Evolutionary conservation across 2,797 vertebrate species (phyloP).

Genomic region (Chromis chromis): DNA sequence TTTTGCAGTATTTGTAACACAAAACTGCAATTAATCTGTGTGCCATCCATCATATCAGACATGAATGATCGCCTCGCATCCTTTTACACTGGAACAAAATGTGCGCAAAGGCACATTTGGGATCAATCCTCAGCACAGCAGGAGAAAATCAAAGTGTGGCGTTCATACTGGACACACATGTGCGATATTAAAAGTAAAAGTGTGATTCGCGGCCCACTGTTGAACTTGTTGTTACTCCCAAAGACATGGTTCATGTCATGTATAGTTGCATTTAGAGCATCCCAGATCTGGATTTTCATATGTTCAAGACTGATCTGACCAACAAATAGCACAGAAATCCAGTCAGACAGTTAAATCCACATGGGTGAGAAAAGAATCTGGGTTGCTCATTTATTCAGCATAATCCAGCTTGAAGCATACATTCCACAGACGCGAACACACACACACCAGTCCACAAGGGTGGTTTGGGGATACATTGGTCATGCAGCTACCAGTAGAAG

Average conservation of each 20-base stretch:
- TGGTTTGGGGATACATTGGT: slow-evolving; percentile 45
- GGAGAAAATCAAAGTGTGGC: too few species aligned
- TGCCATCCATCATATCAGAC: background rate
- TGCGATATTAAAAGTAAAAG: too few species aligned
- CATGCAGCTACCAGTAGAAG: slow-evolving; percentile 46
- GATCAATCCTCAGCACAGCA: too few species aligned
- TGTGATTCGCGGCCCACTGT: background rate
- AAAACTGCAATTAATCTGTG: background rate
- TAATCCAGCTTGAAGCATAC: slow-evolving; percentile 32
- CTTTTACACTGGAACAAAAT: background rate
- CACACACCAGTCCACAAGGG: background rate
- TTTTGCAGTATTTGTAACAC: background rate
- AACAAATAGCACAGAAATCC: slow-evolving; percentile 6
- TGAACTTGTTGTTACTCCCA: background rate
- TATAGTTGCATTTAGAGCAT: too few species aligned
- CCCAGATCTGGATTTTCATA: too few species aligned
- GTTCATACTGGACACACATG: background rate
- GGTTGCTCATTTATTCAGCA: slow-evolving; percentile 24
- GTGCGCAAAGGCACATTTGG: background rate
- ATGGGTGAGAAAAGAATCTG: slow-evolving; percentile 1
- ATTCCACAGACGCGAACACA: background rate
- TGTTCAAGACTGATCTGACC: too few species aligned
- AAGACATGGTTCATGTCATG: too few species aligned
- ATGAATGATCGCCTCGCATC: background rate
- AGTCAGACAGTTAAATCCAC: slow-evolving; percentile 12